Evolutionary conservation across 1,140 invertebrate species (phyloP).

Genomic region (Littorina saxatilis): DNA sequence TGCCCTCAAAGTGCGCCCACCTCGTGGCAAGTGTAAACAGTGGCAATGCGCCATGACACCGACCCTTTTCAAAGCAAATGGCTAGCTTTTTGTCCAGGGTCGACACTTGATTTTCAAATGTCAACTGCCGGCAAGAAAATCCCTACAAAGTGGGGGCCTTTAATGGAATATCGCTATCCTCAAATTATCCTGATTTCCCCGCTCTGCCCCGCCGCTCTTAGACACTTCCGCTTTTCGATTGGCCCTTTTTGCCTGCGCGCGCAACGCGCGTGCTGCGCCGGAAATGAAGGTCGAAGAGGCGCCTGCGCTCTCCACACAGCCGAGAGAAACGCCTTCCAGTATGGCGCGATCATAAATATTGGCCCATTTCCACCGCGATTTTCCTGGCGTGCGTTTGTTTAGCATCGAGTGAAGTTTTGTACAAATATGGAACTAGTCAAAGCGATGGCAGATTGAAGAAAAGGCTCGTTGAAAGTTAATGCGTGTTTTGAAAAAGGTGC

Average conservation of each 20-base stretch:
- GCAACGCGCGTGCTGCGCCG: constrained; percentile 27
- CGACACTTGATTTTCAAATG: constrained; percentile 40
- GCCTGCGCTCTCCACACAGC: constrained; percentile 26
- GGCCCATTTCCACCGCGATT: not conserved
- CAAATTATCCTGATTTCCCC: constrained; percentile 38
- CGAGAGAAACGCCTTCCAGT: not conserved
- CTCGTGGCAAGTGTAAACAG: constrained; percentile 7
- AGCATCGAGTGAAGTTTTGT: constrained; percentile 9
- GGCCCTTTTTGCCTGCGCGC: constrained; percentile 36
- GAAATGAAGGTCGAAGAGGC: constrained; percentile 40
- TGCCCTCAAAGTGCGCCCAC: too few species aligned
- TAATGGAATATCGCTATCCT: constrained; percentile 41
- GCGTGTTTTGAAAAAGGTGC: not conserved
- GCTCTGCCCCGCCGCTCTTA: constrained; percentile 27
- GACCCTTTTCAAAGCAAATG: constrained; percentile 36
- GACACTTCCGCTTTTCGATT: constrained; percentile 36
- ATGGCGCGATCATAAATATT: constrained; percentile 8
- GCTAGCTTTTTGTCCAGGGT: constrained; percentile 33
- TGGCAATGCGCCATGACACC: constrained; percentile 16
- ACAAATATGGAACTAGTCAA: constrained; percentile 29
- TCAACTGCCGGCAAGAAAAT: constrained; percentile 38
- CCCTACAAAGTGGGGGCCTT: constrained; percentile 33
- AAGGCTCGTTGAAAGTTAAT: not conserved
- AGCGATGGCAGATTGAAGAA: constrained; percentile 9
- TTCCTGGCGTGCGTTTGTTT: not conserved